Percentiles rank a stretch among this genome's conserved stretches.
These are phyloP conservation scores for Brachyhypopomus occidentalis DNA, from an alignment of 2,113 vertebrate genomes.

Conservation along the genomic window DNA sequence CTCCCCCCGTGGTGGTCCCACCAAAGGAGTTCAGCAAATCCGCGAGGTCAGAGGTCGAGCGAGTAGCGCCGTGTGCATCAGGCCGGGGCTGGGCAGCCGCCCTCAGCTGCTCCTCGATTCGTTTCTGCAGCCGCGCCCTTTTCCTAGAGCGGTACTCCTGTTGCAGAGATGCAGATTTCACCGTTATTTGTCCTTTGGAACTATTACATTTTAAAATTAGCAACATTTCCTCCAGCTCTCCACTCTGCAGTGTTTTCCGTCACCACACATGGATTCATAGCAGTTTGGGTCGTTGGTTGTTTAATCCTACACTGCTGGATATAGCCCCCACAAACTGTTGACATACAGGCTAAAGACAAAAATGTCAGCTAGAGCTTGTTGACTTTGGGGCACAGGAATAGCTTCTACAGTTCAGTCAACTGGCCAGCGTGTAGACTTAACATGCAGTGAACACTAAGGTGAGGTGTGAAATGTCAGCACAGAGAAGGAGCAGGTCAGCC, in stretches of 20 bases:
- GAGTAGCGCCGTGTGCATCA: slow-evolving; percentile 54
- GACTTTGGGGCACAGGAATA: slow-evolving; percentile 36
- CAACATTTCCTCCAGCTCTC: too few species aligned
- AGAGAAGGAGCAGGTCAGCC: slow-evolving; percentile 14
- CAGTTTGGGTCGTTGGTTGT: too few species aligned
- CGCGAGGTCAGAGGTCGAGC: slow-evolving; percentile 72
- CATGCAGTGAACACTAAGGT: slow-evolving; percentile 21
- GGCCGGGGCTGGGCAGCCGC: slow-evolving; percentile 61
- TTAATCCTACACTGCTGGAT: too few species aligned
- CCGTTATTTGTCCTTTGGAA: background rate
- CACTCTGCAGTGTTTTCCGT: too few species aligned
- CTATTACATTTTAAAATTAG: background rate
- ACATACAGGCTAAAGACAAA: slow-evolving; percentile 21
- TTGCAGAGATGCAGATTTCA: background rate
- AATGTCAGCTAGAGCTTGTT: slow-evolving; percentile 24
- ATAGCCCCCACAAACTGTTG: background rate
- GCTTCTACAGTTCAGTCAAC: slow-evolving; percentile 20
- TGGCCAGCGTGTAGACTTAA: slow-evolving; percentile 13
- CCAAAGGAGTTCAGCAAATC: slow-evolving; percentile 80
- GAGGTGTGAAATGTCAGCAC: slow-evolving; percentile 38
- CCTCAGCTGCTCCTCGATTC: slow-evolving; percentile 82
- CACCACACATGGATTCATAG: too few species aligned
- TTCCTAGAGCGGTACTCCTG: slow-evolving; percentile 82
- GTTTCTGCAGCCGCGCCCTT: slow-evolving; percentile 75
- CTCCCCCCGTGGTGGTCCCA: slow-evolving; percentile 57